These are phyloP conservation scores for Myrmecophaga tridactyla DNA, from an alignment of 2,113 vertebrate species.

Conservation along the genomic window DNA sequence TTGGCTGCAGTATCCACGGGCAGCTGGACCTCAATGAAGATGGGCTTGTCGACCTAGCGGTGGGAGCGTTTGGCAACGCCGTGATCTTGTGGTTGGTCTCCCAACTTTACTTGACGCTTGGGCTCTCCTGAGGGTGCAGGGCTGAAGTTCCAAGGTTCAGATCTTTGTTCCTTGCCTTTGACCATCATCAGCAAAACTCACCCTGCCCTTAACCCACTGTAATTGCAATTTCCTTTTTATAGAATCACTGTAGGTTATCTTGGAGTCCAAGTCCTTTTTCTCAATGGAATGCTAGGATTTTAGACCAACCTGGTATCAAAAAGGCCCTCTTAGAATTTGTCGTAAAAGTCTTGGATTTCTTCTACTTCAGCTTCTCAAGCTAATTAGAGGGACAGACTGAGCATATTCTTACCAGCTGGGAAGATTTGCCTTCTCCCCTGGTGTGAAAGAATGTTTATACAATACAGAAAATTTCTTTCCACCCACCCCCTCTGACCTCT, in stretches of 20 bases:
- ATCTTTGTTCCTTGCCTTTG: not conserved
- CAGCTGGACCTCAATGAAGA: constrained; percentile 95
- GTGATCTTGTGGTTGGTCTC: constrained; percentile 92
- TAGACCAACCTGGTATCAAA: not conserved
- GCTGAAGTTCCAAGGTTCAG: not conserved
- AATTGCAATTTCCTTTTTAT: not conserved
- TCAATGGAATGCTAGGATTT: not conserved
- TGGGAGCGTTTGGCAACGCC: constrained; percentile 92
- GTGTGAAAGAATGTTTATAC: not conserved
- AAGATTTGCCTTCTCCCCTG: too few relatives aligned
- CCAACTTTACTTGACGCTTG: not conserved
- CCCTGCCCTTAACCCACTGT: not conserved
- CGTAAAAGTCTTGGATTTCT: not conserved
- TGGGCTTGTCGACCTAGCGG: constrained; percentile 91
- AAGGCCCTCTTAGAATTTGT: not conserved
- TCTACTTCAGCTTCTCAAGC: not conserved
- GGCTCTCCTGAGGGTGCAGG: not conserved
- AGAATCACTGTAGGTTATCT: not conserved
- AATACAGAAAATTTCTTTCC: not conserved
- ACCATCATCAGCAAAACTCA: not conserved
- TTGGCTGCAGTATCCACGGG: constrained; percentile 96
- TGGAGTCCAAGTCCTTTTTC: not conserved
- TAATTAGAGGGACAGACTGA: not conserved
- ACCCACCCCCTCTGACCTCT: not conserved
- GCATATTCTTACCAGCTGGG: not conserved